Percentiles rank a stretch among this genome's conserved stretches.
Conservation (phyloP, 2,113 vertebrate genomes). For the Mesitornis unicolor region DNA sequence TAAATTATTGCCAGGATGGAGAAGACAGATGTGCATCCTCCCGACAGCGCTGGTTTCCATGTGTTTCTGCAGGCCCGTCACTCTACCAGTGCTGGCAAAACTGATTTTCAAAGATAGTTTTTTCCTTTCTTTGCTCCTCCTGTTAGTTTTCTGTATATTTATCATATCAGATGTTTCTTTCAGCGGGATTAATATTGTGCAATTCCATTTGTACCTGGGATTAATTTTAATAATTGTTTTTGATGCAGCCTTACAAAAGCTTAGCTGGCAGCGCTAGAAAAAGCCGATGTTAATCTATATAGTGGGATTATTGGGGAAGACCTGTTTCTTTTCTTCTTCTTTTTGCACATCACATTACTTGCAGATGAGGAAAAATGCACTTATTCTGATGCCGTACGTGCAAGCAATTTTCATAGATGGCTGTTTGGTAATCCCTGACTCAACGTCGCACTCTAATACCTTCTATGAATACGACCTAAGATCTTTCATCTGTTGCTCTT, state of each 20-base stretch:
- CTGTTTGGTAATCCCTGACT: background rate
- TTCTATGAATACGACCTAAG: background rate
- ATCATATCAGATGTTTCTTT: background rate
- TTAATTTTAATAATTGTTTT: slow-evolving; percentile 45
- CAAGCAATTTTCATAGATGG: background rate
- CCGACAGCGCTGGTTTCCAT: background rate
- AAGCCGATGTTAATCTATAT: background rate
- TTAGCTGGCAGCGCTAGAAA: background rate
- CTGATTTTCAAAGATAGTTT: background rate
- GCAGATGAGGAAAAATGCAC: background rate
- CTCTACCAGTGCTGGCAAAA: background rate
- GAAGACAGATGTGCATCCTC: background rate
- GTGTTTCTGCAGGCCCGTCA: background rate
- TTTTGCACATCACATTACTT: background rate
- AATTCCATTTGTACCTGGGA: slow-evolving; percentile 21
- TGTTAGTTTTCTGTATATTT: background rate
- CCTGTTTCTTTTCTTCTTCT: slow-evolving; percentile 2
- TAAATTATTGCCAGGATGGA: background rate
- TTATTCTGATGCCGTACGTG: background rate
- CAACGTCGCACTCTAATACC: background rate
- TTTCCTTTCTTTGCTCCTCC: background rate
- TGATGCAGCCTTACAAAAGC: background rate
- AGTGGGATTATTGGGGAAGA: background rate
- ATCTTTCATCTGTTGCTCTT: background rate
- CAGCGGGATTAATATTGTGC: background rate